Evolutionary conservation across 2,113 vertebrate species (phyloP).

Genomic region (Sebastes schlegelii): DNA sequence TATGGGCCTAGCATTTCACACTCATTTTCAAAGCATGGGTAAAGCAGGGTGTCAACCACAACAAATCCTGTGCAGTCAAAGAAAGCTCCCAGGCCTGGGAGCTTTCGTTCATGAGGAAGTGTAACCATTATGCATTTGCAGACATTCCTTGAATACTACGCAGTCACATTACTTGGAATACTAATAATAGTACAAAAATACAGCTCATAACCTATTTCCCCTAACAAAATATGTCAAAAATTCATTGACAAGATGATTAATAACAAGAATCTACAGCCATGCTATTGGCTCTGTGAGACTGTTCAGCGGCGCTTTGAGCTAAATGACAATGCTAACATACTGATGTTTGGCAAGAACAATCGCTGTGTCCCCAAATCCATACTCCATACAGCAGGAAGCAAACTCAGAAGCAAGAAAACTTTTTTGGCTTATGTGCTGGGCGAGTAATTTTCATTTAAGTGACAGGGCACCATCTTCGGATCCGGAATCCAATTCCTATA

Average conservation of each 20-base stretch:
- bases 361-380: background rate
- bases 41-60: background rate
- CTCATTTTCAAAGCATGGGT: slow-evolving; percentile 5
- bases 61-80: background rate
- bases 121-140: background rate
- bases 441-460: background rate
- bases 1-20: background rate
- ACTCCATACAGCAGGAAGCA: background rate
- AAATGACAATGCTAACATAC: background rate
- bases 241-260: background rate
- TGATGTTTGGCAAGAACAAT: background rate
- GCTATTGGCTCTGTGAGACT: too few relatives aligned
- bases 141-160: background rate
- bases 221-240: background rate
- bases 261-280: background rate
- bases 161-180: background rate
- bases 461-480: background rate
- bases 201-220: background rate
- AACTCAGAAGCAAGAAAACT: background rate
- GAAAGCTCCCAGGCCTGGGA: background rate
- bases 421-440: background rate
- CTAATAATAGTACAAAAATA: background rate
- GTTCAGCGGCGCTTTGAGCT: background rate
- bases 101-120: background rate
- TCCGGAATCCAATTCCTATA: background rate